Evolutionary conservation across 2,888 invertebrate genomes (phyloP).

Genomic region (Dryomyza anilis): DNA sequence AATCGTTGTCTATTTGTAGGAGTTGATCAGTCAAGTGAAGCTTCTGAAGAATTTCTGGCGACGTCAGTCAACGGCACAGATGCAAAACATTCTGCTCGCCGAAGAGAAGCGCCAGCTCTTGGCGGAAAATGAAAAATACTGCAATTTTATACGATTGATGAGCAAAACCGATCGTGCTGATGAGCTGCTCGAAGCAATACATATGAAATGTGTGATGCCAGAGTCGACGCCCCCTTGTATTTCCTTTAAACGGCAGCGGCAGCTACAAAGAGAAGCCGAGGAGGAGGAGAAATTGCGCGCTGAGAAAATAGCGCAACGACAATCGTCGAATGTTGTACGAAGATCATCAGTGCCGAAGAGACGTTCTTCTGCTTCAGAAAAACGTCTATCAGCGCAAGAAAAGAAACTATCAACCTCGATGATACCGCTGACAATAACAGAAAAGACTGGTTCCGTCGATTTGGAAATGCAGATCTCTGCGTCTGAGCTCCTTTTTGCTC

Average conservation of each 20-base stretch:
- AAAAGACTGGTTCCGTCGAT: no score
- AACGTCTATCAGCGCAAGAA: no score
- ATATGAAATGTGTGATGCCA: neutral
- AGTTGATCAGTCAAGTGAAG: constrained; percentile 43
- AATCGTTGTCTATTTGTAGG: constrained; percentile 21
- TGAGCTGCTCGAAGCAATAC: constrained; percentile 40
- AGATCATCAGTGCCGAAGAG: no score
- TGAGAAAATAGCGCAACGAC: no score
- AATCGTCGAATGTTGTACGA: no score
- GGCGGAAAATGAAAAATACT: constrained; percentile 51
- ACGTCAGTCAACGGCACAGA: constrained; percentile 49
- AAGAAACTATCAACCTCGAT: no score
- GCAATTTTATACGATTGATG: constrained; percentile 51
- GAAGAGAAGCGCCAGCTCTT: constrained; percentile 45
- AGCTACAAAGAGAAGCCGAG: neutral
- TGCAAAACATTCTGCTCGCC: constrained; percentile 47
- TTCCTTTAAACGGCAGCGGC: neutral
- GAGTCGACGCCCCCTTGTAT: neutral
- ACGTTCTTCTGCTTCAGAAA: no score
- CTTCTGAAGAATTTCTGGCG: constrained; percentile 52
- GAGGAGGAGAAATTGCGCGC: neutral
- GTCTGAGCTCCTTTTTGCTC: no score
- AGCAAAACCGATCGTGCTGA: constrained; percentile 46
- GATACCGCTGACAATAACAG: no score
- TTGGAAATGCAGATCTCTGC: no score